Percentiles rank a stretch among this genome's conserved stretches.
Conservation (phyloP, 1,140 invertebrate species). For the Drosophila gunungcola region DNA sequence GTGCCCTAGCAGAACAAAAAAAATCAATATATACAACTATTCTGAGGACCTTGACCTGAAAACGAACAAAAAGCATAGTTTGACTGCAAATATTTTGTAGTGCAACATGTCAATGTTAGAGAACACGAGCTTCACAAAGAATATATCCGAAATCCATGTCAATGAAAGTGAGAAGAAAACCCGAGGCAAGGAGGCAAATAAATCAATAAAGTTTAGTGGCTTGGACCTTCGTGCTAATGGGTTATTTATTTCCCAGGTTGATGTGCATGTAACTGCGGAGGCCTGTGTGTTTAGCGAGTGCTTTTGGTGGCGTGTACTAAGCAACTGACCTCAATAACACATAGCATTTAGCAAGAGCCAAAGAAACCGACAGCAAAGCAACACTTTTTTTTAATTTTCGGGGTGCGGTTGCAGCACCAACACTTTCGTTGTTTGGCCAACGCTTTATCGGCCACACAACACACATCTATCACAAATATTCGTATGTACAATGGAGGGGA, state of each 20-base stretch:
- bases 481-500: slow-evolving; percentile 17
- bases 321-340: slow-evolving; percentile 71
- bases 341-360: slow-evolving; percentile 54
- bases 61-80: slow-evolving; percentile 9
- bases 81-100: slow-evolving; percentile 28
- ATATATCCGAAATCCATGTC: slow-evolving; percentile 52
- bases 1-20: neutral
- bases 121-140: slow-evolving; percentile 1
- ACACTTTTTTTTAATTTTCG: slow-evolving; percentile 44
- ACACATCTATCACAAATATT: slow-evolving; percentile 20
- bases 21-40: slow-evolving; percentile 30
- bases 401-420: slow-evolving; percentile 63
- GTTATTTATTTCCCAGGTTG: slow-evolving; percentile 72
- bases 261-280: slow-evolving; percentile 39
- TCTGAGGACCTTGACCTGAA: slow-evolving; percentile 26
- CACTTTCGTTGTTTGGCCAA: slow-evolving; percentile 71
- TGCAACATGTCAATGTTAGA: slow-evolving; percentile 53
- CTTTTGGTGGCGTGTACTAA: slow-evolving; percentile 65
- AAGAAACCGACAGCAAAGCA: slow-evolving; percentile 54
- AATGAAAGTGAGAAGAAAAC: slow-evolving; percentile 76
- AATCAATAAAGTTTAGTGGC: slow-evolving; percentile 67
- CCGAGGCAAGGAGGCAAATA: slow-evolving; percentile 44
- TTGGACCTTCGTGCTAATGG: slow-evolving; percentile 75
- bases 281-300: slow-evolving; percentile 38
- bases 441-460: slow-evolving; percentile 55